phyloP scores from a whole-genome alignment of 2,797 vertebrate genomes.

The Trachurus trachurus region DNA sequence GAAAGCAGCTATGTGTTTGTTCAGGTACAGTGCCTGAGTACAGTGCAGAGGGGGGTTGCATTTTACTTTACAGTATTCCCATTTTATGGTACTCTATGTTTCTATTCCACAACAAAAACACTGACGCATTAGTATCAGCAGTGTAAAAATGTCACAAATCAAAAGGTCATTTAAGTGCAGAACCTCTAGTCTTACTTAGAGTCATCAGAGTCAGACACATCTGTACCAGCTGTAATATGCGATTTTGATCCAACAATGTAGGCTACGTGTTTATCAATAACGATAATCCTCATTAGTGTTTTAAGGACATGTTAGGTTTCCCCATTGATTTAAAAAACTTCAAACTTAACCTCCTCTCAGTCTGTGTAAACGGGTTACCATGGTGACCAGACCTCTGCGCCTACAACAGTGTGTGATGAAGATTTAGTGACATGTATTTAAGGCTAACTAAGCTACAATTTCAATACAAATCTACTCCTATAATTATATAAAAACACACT shows the following conservation, averaged over 20 bases:
- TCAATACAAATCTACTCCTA: not conserved
- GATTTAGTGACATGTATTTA: not conserved
- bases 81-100: not conserved
- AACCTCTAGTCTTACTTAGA: not conserved
- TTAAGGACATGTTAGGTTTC: too few relatives aligned
- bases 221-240: not conserved
- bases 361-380: conserved; percentile 59
- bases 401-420: not conserved
- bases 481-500: not conserved
- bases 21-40: not conserved
- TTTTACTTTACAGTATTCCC: not conserved
- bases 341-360: not conserved
- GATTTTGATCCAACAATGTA: not conserved
- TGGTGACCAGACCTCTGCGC: conserved; percentile 56
- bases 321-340: too few relatives aligned
- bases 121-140: not conserved
- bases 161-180: not conserved
- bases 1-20: not conserved
- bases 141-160: not conserved
- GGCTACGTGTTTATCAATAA: not conserved
- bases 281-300: too few relatives aligned
- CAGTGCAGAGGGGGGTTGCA: not conserved
- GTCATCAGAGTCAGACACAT: not conserved
- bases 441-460: not conserved
- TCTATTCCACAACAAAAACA: not conserved